Conservation (phyloP, 2,113 vertebrate genomes). For the Platichthys flesus region DNA sequence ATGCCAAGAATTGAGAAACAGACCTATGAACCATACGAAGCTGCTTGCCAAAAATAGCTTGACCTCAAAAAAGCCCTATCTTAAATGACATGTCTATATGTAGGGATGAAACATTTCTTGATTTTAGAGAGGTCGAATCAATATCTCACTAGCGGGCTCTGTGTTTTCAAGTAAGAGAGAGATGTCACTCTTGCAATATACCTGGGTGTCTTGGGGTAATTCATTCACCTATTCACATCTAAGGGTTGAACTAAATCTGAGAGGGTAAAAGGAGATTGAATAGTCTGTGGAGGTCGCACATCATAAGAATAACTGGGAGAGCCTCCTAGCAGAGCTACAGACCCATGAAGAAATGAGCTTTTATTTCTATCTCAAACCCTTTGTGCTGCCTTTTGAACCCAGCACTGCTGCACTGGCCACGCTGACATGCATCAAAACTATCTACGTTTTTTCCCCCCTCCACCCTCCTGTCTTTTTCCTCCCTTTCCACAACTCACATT, state of each 20-base stretch:
- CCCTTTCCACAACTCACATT: conserved; percentile 24
- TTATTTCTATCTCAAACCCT: conserved; percentile 76
- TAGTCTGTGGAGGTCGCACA: conserved; percentile 77
- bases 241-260: conserved; percentile 67
- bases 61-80: conserved; percentile 61
- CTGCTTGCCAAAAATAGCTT: conserved; percentile 54
- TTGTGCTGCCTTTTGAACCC: conserved; percentile 65
- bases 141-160: conserved; percentile 66
- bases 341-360: conserved; percentile 69
- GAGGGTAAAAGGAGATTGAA: conserved; percentile 70
- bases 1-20: conserved; percentile 47
- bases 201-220: conserved; percentile 66
- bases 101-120: conserved; percentile 64
- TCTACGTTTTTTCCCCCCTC: neutral
- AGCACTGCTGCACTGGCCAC: conserved; percentile 43
- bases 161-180: conserved; percentile 57
- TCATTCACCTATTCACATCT: conserved; percentile 69
- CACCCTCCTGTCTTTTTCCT: conserved; percentile 2
- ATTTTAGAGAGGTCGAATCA: conserved; percentile 67
- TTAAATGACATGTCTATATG: conserved; percentile 57
- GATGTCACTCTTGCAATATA: conserved; percentile 60
- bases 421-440: conserved; percentile 70
- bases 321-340: conserved; percentile 65
- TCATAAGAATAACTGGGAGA: conserved; percentile 72
- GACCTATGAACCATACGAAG: conserved; percentile 22